Evolutionary conservation across 2,113 vertebrate genomes (phyloP).

Genomic region (Daubentonia madagascariensis): DNA sequence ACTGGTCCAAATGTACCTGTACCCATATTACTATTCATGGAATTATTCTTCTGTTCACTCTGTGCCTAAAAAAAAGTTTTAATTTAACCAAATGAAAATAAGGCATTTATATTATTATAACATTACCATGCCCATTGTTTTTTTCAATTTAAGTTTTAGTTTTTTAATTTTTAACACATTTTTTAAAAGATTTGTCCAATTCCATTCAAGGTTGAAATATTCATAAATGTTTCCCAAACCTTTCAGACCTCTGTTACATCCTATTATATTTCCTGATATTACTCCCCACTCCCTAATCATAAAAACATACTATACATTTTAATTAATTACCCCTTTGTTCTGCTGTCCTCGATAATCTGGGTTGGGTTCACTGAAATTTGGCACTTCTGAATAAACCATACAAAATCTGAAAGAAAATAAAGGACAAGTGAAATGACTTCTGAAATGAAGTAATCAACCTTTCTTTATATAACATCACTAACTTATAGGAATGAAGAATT

Average conservation of each 20-base stretch:
- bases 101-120: not conserved
- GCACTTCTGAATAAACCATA: slow-evolving; percentile 99
- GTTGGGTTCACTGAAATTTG: slow-evolving; percentile 99
- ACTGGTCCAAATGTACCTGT: slow-evolving; percentile 90
- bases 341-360: slow-evolving; percentile 89
- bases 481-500: not conserved
- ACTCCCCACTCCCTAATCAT: not conserved
- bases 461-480: not conserved
- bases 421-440: slow-evolving; percentile 32
- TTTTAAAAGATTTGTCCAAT: not conserved
- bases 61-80: slow-evolving; percentile 85
- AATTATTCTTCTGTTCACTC: slow-evolving; percentile 92
- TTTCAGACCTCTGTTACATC: not conserved
- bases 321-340: slow-evolving; percentile 90
- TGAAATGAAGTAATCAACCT: not conserved
- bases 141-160: not conserved
- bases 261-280: not conserved
- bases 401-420: slow-evolving; percentile 90
- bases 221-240: not conserved
- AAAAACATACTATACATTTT: slow-evolving; percentile 56
- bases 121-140: not conserved
- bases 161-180: not conserved
- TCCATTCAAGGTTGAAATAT: not conserved
- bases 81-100: slow-evolving; percentile 59
- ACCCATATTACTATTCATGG: slow-evolving; percentile 89